phyloP scores from a whole-genome alignment of 2,888 invertebrate species.

The Trichogramma evanescens region DNA sequence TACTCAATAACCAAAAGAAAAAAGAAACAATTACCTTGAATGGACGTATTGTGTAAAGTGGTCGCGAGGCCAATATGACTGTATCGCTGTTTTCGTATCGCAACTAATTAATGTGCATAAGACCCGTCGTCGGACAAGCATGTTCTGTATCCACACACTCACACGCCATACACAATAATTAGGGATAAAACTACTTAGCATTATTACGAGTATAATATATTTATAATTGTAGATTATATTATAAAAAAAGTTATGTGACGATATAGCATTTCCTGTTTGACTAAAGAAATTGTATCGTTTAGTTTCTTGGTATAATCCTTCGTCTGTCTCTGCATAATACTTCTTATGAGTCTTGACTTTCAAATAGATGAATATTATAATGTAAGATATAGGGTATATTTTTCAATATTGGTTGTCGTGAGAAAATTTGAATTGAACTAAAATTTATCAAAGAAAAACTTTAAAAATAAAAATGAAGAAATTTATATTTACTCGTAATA shows the following conservation, averaged over 20 bases:
- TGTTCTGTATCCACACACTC: too few species aligned
- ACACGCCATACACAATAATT: constrained; percentile 33
- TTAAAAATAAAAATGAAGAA: constrained; percentile 1
- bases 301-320: constrained; percentile 13
- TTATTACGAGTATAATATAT: constrained; percentile 32
- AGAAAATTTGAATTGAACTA: too few species aligned
- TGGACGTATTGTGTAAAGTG: too few species aligned
- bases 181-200: constrained; percentile 30
- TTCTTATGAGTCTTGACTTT: neutral
- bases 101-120: too few species aligned
- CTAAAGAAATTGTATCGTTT: constrained; percentile 24
- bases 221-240: constrained; percentile 25
- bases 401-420: constrained; percentile 16
- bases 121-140: too few species aligned
- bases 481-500: constrained; percentile 20
- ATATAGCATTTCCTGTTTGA: constrained; percentile 24
- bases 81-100: too few species aligned
- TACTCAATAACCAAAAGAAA: too few species aligned
- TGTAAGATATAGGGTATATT: constrained; percentile 15
- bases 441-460: constrained; percentile 2
- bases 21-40: too few species aligned
- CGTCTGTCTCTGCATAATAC: constrained; percentile 12
- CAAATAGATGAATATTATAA: neutral
- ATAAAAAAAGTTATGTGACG: constrained; percentile 32
- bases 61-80: too few species aligned